Evolutionary conservation across 2,888 invertebrate species (phyloP).

Genomic region (Macrosoma leucophasiata): DNA sequence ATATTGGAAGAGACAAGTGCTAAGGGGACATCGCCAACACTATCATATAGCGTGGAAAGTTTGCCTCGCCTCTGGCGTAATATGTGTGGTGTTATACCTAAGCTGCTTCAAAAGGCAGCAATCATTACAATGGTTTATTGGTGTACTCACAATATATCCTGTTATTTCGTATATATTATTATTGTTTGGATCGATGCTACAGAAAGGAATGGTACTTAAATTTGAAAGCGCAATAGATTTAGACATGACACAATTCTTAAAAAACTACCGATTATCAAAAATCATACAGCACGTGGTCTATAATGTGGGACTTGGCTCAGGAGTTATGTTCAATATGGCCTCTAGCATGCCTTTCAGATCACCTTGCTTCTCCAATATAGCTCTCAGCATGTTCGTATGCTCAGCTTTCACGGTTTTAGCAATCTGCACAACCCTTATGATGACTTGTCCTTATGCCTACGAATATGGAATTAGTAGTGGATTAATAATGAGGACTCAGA

Average conservation of each 20-base stretch:
- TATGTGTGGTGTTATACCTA: conserved; percentile 35
- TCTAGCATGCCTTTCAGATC: conserved; percentile 45
- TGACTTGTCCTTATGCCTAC: conserved; percentile 52
- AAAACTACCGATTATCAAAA: conserved; percentile 30
- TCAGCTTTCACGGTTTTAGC: conserved; percentile 33
- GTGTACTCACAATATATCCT: conserved; percentile 36
- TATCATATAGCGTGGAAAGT: conserved; percentile 49
- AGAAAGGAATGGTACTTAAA: conserved; percentile 49
- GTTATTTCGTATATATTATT: conserved; percentile 35
- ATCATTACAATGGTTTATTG: conserved; percentile 38
- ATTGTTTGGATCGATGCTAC: conserved; percentile 52
- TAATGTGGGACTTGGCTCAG: conserved; percentile 45
- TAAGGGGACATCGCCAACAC: conserved; percentile 21
- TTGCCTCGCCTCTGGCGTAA: conserved; percentile 44
- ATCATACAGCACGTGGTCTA: conserved; percentile 37
- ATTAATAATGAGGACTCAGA: conserved; percentile 28
- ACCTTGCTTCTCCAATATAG: conserved; percentile 50
- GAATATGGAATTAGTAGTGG: conserved; percentile 32
- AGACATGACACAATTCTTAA: conserved; percentile 36
- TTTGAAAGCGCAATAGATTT: conserved; percentile 45
- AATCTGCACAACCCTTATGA: conserved; percentile 40
- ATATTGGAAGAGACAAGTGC: conserved; percentile 43
- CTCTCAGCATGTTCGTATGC: conserved; percentile 38
- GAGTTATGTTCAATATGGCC: conserved; percentile 42
- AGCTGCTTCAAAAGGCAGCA: conserved; percentile 41